Evolutionary conservation across 2,888 invertebrate species (phyloP).

Genomic region (Schizotus pectinicornis): DNA sequence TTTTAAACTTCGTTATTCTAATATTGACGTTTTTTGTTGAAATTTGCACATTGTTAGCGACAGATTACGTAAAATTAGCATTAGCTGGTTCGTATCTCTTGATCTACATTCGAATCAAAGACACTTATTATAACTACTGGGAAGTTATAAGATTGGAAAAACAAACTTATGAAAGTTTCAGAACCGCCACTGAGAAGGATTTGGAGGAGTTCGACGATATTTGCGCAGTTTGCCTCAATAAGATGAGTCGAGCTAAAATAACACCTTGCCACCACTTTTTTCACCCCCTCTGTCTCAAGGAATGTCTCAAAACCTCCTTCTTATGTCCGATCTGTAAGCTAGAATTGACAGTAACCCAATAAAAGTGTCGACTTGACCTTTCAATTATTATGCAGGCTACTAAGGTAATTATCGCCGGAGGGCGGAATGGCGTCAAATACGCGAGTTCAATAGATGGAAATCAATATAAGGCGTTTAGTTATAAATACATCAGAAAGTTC

Average conservation of each 20-base stretch:
- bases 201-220: slow-evolving; percentile 75
- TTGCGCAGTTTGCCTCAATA: slow-evolving; percentile 76
- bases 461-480: no score
- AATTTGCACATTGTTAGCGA: slow-evolving; percentile 3
- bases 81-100: slow-evolving; percentile 50
- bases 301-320: slow-evolving; percentile 72
- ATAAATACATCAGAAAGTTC: no score
- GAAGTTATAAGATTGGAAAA: slow-evolving; percentile 47
- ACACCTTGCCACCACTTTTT: slow-evolving; percentile 82
- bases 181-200: slow-evolving; percentile 68
- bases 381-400: no score
- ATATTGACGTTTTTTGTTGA: slow-evolving; percentile 5
- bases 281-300: slow-evolving; percentile 76
- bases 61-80: slow-evolving; percentile 3
- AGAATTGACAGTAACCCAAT: not conserved
- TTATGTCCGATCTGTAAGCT: slow-evolving; percentile 77
- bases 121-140: slow-evolving; percentile 51
- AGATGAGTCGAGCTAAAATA: slow-evolving; percentile 73
- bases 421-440: no score
- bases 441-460: no score
- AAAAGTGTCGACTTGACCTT: no score
- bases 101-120: slow-evolving; percentile 52
- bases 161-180: slow-evolving; percentile 50
- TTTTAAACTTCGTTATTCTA: slow-evolving; percentile 65
- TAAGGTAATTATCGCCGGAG: no score